Conservation (phyloP, 1,140 invertebrate species). For the Drosophila simulans region DNA sequence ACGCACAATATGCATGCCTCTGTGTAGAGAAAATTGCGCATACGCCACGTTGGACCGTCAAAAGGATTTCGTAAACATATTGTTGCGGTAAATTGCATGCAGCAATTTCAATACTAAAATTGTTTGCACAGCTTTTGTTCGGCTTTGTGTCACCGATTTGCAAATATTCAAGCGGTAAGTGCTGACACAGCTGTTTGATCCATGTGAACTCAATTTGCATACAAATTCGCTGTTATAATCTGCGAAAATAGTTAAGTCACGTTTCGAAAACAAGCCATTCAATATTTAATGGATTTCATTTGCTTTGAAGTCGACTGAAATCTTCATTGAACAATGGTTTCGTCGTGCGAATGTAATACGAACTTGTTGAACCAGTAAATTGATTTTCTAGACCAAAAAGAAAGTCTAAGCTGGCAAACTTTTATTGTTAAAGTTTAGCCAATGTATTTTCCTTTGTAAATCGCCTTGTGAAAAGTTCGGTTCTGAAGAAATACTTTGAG, state of each 20-base stretch:
- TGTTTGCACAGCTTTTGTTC: conserved; percentile 37
- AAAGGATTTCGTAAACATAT: conserved; percentile 70
- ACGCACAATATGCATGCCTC: conserved; percentile 44
- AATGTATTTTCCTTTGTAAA: conserved; percentile 10
- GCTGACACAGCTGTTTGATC: conserved; percentile 15
- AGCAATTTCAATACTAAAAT: conserved; percentile 46
- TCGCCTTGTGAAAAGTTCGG: conserved; percentile 7
- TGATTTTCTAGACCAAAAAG: conserved; percentile 13
- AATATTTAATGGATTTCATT: conserved; percentile 2
- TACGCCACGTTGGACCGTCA: conserved; percentile 67
- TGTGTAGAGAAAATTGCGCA: conserved; percentile 69
- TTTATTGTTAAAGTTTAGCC: conserved; percentile 36
- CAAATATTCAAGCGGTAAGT: conserved; percentile 35
- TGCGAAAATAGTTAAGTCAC: conserved; percentile 1
- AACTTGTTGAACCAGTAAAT: conserved; percentile 31
- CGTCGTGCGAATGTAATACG: conserved; percentile 25
- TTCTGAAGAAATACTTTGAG: conserved; percentile 5
- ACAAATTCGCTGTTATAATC: conserved; percentile 10
- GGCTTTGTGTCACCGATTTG: conserved; percentile 21
- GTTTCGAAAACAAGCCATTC: background rate
- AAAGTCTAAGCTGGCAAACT: conserved; percentile 17
- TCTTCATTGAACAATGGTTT: conserved; percentile 7
- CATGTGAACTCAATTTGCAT: conserved; percentile 29
- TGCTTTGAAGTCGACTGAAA: conserved; percentile 1
- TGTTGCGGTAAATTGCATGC: conserved; percentile 63